phyloP scores from a whole-genome alignment of 2,113 vertebrate genomes.

The Morphnarchus princeps region DNA sequence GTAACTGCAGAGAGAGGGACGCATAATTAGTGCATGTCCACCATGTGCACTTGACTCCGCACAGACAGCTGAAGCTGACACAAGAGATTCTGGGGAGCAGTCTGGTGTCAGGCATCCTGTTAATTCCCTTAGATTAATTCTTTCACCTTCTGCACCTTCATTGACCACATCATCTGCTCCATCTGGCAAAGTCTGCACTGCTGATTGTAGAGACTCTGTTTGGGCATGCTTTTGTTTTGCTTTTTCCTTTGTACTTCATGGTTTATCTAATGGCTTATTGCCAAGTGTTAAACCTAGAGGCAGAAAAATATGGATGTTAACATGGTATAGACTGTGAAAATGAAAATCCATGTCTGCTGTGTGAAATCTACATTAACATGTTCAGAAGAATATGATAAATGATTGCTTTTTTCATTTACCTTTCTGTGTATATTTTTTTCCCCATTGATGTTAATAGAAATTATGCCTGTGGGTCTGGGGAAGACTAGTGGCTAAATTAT shows the following conservation, averaged over 20 bases:
- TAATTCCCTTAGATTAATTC: constrained; percentile 6
- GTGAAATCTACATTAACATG: not conserved
- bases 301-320: constrained; percentile 6
- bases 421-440: not conserved
- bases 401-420: not conserved
- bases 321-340: not conserved
- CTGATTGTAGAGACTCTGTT: not conserved
- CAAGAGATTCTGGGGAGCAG: not conserved
- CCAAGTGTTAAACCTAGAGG: not conserved
- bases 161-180: constrained; percentile 18
- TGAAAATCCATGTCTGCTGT: not conserved
- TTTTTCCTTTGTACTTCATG: not conserved
- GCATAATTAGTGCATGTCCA: not conserved
- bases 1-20: not conserved
- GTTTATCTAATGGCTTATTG: not conserved
- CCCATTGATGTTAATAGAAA: not conserved
- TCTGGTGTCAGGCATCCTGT: not conserved
- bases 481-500: not conserved
- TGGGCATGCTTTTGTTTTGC: not conserved
- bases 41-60: not conserved
- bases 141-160: constrained; percentile 15
- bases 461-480: not conserved
- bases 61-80: not conserved
- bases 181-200: not conserved
- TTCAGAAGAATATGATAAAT: not conserved